Evolutionary conservation across 2,888 invertebrate species (phyloP).

Genomic region (Phlogophora meticulosa): DNA sequence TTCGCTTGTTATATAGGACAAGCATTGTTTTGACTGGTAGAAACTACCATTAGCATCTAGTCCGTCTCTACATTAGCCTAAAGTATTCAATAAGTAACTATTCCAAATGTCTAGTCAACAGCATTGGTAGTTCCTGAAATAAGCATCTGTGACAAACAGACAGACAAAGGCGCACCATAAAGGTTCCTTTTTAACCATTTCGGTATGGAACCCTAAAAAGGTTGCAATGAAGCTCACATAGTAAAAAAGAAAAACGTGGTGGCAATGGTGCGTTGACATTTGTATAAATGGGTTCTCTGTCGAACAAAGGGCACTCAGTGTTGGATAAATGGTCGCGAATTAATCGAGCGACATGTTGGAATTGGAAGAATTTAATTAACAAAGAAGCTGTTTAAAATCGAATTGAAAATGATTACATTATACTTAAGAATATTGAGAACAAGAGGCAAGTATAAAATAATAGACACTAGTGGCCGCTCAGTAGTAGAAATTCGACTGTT

Average conservation of each 20-base stretch:
- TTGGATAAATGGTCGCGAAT: conserved; percentile 28
- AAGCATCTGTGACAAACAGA: too few relatives aligned
- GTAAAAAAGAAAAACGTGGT: conserved; percentile 28
- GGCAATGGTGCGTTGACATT: conserved; percentile 47
- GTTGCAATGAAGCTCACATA: conserved; percentile 14
- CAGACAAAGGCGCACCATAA: too few relatives aligned
- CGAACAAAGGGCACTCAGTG: conserved; percentile 36
- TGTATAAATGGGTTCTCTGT: conserved; percentile 40
- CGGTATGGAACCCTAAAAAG: too few relatives aligned
- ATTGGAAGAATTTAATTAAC: conserved; percentile 44
- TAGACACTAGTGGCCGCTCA: too few relatives aligned
- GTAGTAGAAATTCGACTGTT: too few relatives aligned
- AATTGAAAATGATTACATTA: conserved; percentile 6
- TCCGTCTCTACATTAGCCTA: too few relatives aligned
- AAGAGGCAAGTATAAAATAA: too few relatives aligned
- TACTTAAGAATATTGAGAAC: neutral
- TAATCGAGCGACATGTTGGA: conserved; percentile 35
- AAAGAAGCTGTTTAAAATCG: conserved; percentile 7
- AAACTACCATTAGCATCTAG: too few relatives aligned
- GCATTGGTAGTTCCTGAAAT: neutral
- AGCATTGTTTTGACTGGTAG: too few relatives aligned
- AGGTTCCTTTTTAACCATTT: neutral
- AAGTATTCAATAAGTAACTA: too few relatives aligned
- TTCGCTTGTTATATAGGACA: too few relatives aligned
- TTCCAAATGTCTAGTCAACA: neutral